Percentiles rank a stretch among this genome's conserved stretches.
phyloP scores from a whole-genome alignment of 2,113 vertebrate species.

The Sylvilagus bachmani region DNA sequence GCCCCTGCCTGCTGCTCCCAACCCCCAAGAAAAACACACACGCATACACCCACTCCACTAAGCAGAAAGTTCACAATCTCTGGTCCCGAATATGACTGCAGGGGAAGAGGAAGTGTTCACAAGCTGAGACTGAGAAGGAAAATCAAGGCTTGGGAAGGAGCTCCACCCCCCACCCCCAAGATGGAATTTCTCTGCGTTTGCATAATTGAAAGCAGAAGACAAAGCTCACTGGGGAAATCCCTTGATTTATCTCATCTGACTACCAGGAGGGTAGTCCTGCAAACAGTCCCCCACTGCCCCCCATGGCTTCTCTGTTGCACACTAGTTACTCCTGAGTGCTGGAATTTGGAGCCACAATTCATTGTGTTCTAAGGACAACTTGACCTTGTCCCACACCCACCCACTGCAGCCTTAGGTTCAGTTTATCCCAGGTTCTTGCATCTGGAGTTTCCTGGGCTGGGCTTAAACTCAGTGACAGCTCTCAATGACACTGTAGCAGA shows the following conservation, averaged over 20 bases:
- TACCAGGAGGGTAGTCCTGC: background rate
- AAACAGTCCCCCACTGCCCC: background rate
- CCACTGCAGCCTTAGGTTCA: background rate
- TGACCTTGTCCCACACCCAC: background rate
- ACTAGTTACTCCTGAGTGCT: background rate
- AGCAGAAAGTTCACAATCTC: conserved; percentile 39
- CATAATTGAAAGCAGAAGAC: conserved; percentile 58
- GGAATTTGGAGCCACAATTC: background rate
- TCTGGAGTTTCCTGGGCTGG: conserved; percentile 16
- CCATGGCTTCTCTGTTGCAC: background rate
- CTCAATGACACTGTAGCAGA: background rate
- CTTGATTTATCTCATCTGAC: conserved; percentile 9
- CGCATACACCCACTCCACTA: background rate
- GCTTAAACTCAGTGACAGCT: background rate
- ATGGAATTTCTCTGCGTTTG: conserved; percentile 37
- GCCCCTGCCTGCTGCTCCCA: background rate
- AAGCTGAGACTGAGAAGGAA: conserved; percentile 23
- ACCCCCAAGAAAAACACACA: background rate
- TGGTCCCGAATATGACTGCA: background rate
- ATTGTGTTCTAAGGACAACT: background rate
- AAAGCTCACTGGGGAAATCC: conserved; percentile 21
- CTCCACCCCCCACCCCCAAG: background rate
- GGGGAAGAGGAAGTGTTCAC: background rate
- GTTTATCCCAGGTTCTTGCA: background rate
- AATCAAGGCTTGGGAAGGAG: conserved; percentile 49